phyloP scores from a whole-genome alignment of 2,888 invertebrate genomes.

The Hedya salicella region DNA sequence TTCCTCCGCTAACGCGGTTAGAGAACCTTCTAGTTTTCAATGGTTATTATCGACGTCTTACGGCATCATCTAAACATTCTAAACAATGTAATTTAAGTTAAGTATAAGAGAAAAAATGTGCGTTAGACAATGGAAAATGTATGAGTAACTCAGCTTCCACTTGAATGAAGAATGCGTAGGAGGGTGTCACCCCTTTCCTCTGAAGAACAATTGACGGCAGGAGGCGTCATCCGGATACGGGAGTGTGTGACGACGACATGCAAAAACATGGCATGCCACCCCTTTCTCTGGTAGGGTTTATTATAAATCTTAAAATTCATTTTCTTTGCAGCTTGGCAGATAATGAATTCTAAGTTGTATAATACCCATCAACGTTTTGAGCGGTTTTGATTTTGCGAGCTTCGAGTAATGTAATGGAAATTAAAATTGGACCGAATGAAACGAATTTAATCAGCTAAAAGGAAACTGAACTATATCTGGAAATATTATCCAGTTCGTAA shows the following conservation, averaged over 20 bases:
- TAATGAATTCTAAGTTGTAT: no score
- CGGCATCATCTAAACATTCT: neutral
- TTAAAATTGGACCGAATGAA: neutral
- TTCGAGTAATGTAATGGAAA: neutral
- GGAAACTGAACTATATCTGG: neutral
- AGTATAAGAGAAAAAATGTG: conserved; percentile 31
- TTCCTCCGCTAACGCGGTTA: no score
- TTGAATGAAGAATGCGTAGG: conserved; percentile 76
- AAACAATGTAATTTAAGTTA: conserved; percentile 7
- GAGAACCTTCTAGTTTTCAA: no score
- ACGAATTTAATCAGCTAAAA: neutral
- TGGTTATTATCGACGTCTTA: no score
- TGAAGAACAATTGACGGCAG: conserved; percentile 68
- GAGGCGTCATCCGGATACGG: conserved; percentile 65
- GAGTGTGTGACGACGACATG: conserved; percentile 61
- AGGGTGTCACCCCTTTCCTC: conserved; percentile 78
- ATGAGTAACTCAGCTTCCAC: conserved; percentile 68
- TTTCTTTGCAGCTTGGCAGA: neutral
- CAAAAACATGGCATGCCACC: conserved; percentile 47
- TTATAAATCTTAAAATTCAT: conserved; percentile 8
- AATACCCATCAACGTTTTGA: neutral
- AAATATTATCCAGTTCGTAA: conserved; percentile 1
- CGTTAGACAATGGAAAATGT: conserved; percentile 47
- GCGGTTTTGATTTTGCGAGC: neutral
- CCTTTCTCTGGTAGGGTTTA: neutral